Evolutionary conservation across 2,797 vertebrate species (phyloP).

Genomic region (Phaenicophaeus curvirostris): DNA sequence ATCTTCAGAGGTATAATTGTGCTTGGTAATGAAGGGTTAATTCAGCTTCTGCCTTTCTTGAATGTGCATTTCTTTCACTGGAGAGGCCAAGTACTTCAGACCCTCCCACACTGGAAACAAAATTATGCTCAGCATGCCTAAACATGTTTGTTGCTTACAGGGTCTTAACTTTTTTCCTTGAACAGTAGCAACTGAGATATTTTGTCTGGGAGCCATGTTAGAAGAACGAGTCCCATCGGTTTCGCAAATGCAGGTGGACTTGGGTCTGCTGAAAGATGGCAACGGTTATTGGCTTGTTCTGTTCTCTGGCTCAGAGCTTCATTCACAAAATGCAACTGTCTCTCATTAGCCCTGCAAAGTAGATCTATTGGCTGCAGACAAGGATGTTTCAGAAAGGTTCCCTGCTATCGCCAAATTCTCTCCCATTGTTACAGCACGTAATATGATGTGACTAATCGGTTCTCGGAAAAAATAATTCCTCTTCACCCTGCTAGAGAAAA

Average conservation of each 20-base stretch:
- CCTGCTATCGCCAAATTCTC: not conserved
- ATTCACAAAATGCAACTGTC: not conserved
- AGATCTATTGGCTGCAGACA: not conserved
- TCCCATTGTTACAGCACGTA: not conserved
- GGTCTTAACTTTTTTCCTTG: constrained; percentile 16
- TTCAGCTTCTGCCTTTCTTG: not conserved
- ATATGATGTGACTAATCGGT: not conserved
- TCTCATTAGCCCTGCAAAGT: not conserved
- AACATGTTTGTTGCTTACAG: constrained; percentile 32
- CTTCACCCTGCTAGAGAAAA: not conserved
- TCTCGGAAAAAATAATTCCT: not conserved
- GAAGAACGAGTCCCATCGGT: not conserved
- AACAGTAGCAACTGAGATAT: constrained; percentile 44
- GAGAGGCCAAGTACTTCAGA: constrained; percentile 44
- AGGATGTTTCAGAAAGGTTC: not conserved
- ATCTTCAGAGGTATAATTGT: not conserved
- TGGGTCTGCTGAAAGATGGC: not conserved
- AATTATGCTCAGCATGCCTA: constrained; percentile 41
- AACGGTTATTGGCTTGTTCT: not conserved
- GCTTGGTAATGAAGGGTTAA: constrained; percentile 39
- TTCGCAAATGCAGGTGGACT: not conserved
- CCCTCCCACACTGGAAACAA: constrained; percentile 44
- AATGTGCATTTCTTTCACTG: constrained; percentile 32
- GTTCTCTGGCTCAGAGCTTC: not conserved
- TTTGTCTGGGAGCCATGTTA: constrained; percentile 27